A percentile compares a stretch with the other conserved stretches of the same genome.
phyloP scores from a whole-genome alignment of 30 jellyfish, hydroid and myxozoan species.

The Aurelia sp. region DNA sequence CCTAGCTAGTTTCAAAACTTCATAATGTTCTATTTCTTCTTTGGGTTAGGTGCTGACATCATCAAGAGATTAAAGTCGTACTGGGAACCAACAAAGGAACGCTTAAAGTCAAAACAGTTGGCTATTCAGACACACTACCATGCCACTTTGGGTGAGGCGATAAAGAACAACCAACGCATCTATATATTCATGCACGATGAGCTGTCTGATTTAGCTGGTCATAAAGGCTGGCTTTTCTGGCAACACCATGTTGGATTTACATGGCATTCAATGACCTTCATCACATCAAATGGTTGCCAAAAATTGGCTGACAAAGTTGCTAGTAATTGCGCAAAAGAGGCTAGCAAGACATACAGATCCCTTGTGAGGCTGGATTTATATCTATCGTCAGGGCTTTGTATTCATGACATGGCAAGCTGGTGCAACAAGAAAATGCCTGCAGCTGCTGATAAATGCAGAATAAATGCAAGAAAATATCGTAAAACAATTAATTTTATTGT shows the following conservation, averaged over 20 bases:
- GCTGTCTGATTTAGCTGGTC: constrained; percentile 20
- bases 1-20: too few relatives aligned
- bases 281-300: constrained; percentile 40
- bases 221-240: constrained; percentile 11
- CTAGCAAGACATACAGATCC: constrained; percentile 4
- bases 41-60: constrained; percentile 18
- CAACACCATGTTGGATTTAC: constrained; percentile 80
- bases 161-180: constrained; percentile 62
- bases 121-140: constrained; percentile 39
- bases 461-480: constrained; percentile 14
- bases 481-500: constrained; percentile 76
- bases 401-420: constrained; percentile 61
- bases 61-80: constrained; percentile 10
- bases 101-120: constrained; percentile 11
- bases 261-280: constrained; percentile 68
- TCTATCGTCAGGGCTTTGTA: constrained; percentile 79
- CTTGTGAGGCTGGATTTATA: constrained; percentile 80
- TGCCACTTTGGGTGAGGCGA: constrained; percentile 68
- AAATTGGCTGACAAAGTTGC: constrained; percentile 56
- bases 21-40: too few relatives aligned
- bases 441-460: constrained; percentile 57
- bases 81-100: constrained; percentile 60
- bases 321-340: constrained; percentile 60
- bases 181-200: constrained; percentile 64
- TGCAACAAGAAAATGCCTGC: constrained; percentile 29